Percentiles rank a stretch among this genome's conserved stretches.
Conservation (phyloP, 2,113 vertebrate genomes). For the Antigone vipio region DNA sequence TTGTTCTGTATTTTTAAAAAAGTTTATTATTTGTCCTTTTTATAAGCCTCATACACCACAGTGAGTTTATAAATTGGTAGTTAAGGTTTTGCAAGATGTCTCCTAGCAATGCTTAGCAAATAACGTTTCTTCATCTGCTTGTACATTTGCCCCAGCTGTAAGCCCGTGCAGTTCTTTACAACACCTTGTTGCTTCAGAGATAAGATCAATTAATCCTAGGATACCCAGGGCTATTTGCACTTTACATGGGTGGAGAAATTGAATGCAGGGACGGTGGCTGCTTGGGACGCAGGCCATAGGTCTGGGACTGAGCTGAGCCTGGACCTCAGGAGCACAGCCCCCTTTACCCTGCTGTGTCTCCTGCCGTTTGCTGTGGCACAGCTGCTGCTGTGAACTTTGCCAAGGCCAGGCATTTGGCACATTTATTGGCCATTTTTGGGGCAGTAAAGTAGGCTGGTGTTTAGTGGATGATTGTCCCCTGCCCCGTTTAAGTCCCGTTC, state of each 20-base stretch:
- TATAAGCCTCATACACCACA: neutral
- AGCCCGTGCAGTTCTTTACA: neutral
- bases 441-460: neutral
- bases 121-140: neutral
- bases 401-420: neutral
- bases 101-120: neutral
- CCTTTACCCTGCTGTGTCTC: neutral
- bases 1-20: neutral
- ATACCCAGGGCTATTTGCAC: neutral
- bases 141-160: neutral
- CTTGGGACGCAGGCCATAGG: neutral
- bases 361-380: neutral
- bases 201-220: neutral
- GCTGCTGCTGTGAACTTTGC: neutral
- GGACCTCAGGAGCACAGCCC: neutral
- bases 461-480: neutral
- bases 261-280: neutral
- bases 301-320: neutral
- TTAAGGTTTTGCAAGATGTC: neutral
- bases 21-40: neutral
- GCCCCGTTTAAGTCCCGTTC: rapidly evolving
- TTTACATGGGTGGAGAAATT: neutral
- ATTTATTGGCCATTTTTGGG: neutral
- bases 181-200: neutral
- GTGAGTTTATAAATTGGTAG: neutral